These are phyloP conservation scores for Hermaeophaga mercurialis DNA, from an alignment of 2,888 invertebrate genomes.

Conservation along the genomic window DNA sequence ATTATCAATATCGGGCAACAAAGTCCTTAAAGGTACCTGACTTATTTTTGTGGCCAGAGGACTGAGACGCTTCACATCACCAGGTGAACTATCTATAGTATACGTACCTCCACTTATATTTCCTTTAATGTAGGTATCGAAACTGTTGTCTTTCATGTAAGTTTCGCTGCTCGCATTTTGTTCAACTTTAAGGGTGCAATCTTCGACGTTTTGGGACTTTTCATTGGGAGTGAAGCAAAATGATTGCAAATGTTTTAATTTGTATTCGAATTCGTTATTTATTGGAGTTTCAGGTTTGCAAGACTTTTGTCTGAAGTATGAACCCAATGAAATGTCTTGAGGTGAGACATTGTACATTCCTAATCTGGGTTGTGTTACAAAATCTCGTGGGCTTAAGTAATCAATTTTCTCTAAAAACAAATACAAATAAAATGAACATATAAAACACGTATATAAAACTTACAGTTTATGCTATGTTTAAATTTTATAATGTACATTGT, in stretches of 20 bases:
- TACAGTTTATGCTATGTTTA: no score
- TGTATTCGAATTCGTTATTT: slow-evolving; percentile 27
- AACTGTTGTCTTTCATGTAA: slow-evolving; percentile 42
- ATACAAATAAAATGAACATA: no score
- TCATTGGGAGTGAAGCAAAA: slow-evolving; percentile 35
- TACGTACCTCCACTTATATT: slow-evolving; percentile 50
- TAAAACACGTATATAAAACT: no score
- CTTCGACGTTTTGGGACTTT: slow-evolving; percentile 23
- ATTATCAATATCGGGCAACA: no score
- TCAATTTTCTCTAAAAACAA: no score
- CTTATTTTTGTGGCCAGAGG: no score
- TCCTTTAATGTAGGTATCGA: slow-evolving; percentile 61
- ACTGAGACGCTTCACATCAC: no score
- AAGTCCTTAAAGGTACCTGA: no score
- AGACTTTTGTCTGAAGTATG: slow-evolving; percentile 16
- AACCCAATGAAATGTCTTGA: slow-evolving; percentile 1
- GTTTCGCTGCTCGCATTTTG: slow-evolving; percentile 31
- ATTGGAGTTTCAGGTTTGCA: slow-evolving; percentile 5
- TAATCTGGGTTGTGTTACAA: neutral
- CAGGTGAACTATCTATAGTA: slow-evolving; percentile 42
- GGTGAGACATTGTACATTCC: slow-evolving; percentile 14
- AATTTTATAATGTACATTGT: no score
- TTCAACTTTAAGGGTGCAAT: slow-evolving; percentile 13
- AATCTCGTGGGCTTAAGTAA: no score
- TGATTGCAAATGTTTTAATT: slow-evolving; percentile 32